Evolutionary conservation across 1,140 invertebrate species (phyloP).

Genomic region (Drosophila tropicalis): DNA sequence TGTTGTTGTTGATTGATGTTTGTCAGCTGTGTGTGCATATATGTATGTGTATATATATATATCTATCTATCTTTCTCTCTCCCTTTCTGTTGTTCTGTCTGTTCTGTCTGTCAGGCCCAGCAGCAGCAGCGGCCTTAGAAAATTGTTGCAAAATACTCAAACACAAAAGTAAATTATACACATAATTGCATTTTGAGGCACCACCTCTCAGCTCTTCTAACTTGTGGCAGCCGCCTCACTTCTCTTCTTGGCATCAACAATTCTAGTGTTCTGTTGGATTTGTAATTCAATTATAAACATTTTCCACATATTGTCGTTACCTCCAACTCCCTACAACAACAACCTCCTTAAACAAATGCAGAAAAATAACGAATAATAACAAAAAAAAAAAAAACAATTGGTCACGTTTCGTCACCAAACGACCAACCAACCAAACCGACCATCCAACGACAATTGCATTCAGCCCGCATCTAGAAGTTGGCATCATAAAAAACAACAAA

Average conservation of each 20-base stretch:
- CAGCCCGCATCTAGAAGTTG: constrained; percentile 53
- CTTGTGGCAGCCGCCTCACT: no score
- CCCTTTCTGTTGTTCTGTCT: constrained; percentile 3
- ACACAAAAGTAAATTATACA: constrained; percentile 75
- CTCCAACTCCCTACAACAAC: constrained; percentile 15
- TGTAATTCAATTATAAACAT: constrained; percentile 73
- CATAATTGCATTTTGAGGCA: constrained; percentile 50
- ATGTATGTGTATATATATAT: background rate
- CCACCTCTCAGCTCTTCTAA: no score
- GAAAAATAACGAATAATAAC: constrained; percentile 33
- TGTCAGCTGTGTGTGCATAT: constrained; percentile 57
- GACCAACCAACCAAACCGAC: constrained; percentile 8
- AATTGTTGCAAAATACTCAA: constrained; percentile 44
- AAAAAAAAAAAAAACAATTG: constrained; percentile 51
- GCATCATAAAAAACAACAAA: constrained; percentile 53
- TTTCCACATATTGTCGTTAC: constrained; percentile 56
- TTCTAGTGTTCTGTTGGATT: constrained; percentile 26
- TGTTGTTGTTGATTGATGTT: constrained; percentile 69
- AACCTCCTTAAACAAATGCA: constrained; percentile 38
- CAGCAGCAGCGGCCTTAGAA: constrained; percentile 44
- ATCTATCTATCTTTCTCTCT: background rate
- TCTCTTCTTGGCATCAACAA: no score
- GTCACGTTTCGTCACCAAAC: constrained; percentile 70
- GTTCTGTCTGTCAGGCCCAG: constrained; percentile 36
- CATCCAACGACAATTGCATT: constrained; percentile 37